Base-by-base conservation (phyloP, 92 coral and sea anemone genomes). In the Palythoa heliodiscus region DNA sequence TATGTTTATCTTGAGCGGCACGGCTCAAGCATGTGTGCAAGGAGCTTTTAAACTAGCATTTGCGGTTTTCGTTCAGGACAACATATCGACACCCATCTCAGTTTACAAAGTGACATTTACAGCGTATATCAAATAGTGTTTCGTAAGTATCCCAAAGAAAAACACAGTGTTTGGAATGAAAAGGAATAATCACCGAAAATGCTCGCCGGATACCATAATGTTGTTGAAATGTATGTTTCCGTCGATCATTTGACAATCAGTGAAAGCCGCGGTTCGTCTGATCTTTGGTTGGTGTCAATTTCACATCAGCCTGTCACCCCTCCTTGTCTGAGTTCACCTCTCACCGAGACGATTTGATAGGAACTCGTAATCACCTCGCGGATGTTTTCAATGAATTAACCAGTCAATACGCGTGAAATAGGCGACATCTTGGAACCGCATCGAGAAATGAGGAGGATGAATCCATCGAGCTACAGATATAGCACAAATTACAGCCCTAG, bases 231-330 rank as follows among this genome's bases (percentile, higher is more conserved):
- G 52, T 66, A 5, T 90, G 93, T 87, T 90, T 90, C 93, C 93
- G 97, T 88, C 85, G 82, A 83, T 76, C 92, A 81, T 87, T 90
- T 82, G 95, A 92, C 91, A 74, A 67, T 55, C 50, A 43, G 78
- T 90, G 93, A 90, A 89, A 90, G 90, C 74, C 77, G 95, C 95
- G 95, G 95, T 85, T 75, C 83, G 89, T 92, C 87, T 92, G 95
- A 80, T 80, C 73, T 80, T 47, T 86, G 89, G 88, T 70, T 67
- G 76, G 93, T 90, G 90, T 94, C 95, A 76, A 86, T 92, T 94
- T 92, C 98, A 88, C 60, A 64, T 24, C 72, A 69, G 84, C 22
- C 84, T 79, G 84, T 79, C 84, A 79, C 72, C 84, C 40, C 74
- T 80, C 84, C 81, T 22, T 64, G 84, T 66, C 84, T 66, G 60